Evolutionary conservation across 2,888 invertebrate genomes (phyloP).

Genomic region (Rhodophaea formosa): DNA sequence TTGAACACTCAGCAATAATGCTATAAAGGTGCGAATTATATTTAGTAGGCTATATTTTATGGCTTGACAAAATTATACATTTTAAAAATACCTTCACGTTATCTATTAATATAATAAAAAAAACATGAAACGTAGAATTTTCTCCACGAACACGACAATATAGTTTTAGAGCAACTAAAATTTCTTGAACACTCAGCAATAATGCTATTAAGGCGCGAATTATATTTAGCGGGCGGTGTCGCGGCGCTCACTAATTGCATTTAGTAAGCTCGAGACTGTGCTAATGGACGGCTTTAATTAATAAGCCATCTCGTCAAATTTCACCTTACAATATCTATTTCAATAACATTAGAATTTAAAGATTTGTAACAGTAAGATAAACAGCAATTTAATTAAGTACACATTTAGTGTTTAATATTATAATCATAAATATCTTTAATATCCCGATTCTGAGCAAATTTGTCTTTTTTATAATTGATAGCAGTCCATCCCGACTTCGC

Average conservation of each 20-base stretch:
- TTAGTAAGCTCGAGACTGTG: constrained; percentile 70
- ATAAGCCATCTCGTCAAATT: constrained; percentile 72
- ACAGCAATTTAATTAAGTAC: no score
- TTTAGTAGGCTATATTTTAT: constrained; percentile 70
- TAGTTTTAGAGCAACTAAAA: constrained; percentile 43
- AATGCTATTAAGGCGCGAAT: constrained; percentile 71
- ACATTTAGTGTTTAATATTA: no score
- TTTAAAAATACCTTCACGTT: no score
- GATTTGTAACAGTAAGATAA: no score
- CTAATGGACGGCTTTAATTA: constrained; percentile 79
- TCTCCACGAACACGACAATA: not conserved
- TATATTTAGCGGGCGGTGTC: constrained; percentile 70
- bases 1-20: constrained; percentile 66
- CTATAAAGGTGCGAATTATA: constrained; percentile 71
- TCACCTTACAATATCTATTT: constrained; percentile 60
- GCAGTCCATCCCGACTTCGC: no score
- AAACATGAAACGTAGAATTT: not conserved
- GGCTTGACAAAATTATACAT: no score
- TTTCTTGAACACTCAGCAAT: constrained; percentile 67
- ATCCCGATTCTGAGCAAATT: no score
- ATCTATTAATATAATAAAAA: no score
- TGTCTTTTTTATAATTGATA: no score
- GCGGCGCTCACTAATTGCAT: constrained; percentile 69
- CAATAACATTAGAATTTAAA: constrained; percentile 38
- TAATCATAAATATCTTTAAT: no score